Percentiles rank a stretch among this genome's conserved stretches.
phyloP scores from a whole-genome alignment of 2,113 vertebrate species.

The Camelus dromedarius region DNA sequence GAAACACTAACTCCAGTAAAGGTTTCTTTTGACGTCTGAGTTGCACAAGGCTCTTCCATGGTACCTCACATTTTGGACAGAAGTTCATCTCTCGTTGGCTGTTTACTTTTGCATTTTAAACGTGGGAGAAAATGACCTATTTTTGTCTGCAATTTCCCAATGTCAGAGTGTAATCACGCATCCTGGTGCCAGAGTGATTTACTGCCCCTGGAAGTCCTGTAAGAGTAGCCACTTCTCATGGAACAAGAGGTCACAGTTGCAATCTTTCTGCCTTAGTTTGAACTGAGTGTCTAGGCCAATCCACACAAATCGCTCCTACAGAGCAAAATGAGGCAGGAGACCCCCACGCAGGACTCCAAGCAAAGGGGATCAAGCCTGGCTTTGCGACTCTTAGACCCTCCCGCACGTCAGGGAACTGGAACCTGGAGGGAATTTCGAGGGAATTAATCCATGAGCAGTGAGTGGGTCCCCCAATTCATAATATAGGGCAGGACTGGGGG shows the following conservation, averaged over 20 bases:
- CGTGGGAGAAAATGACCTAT: no score
- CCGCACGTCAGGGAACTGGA: no score
- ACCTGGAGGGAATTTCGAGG: background rate
- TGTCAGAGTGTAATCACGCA: background rate
- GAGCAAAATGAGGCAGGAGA: background rate
- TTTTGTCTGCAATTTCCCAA: background rate
- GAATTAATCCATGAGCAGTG: no score
- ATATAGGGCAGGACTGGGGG: no score
- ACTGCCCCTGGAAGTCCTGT: background rate
- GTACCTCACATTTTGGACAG: background rate
- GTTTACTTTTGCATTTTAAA: background rate
- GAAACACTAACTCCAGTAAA: background rate
- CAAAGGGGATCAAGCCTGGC: background rate
- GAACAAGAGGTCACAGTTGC: fast-evolving
- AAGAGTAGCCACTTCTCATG: no score
- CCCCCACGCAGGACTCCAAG: no score
- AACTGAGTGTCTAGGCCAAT: background rate
- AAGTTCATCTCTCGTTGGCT: no score
- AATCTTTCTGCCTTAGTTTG: background rate
- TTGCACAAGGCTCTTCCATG: no score
- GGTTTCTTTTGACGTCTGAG: background rate
- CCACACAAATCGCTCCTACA: no score
- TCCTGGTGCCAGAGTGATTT: background rate
- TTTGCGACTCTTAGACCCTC: background rate
- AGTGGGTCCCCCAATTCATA: background rate